Base-by-base conservation (phyloP, 53 echinoderm and acorn worm species). In the Actinopyga echinites region DNA sequence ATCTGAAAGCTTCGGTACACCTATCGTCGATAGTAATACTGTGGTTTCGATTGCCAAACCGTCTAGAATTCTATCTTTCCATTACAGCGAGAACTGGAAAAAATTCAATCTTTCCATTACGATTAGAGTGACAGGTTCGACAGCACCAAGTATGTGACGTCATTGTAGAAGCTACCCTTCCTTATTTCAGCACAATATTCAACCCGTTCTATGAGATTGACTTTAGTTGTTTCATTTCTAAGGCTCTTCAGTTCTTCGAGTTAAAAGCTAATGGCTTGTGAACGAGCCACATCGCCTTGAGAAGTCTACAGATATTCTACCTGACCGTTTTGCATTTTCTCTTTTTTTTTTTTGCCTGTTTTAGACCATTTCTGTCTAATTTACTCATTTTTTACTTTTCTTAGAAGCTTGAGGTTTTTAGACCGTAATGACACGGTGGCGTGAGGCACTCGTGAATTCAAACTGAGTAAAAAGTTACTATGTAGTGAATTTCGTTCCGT, bases 231-330 rank as follows among this genome's bases (percentile, higher is more conserved):
- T 33, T 78, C 55, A 56, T 78, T 56, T 78, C 54, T 56, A 23
- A 78, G 57, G 44, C 78, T 45, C 78, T 78, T 78, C 78, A 78
- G 21, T 56, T 23, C 21, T 78, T 32, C 52, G 78, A 78, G 78
- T 56, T 78, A 78, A 78, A 78, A 78, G 78, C 78, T 78, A 78
- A 78, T 78, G 78, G 78, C 78, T 78, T 78, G 54, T 78, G 55
- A 78, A 78, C 78, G 78, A 78, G 78, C 78, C 78, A 49, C 78
- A 78, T 55, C 31, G 78, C 78, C 78, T 52, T 56, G 54, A 78
- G 78, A 78, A 11, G 78, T 55, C 78, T 24, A 29, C 57, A 33
- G 78, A 78, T 78, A 54, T 30, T 23, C 54, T 30, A 56, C 52
- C 57, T 56, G 43, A 54, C 49, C 78, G 30, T 33, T 56, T 28